Evolutionary conservation across 2,888 invertebrate genomes (phyloP), one percentile per base, ranked within the genome.

Genomic region (Clostera curtula): DNA sequence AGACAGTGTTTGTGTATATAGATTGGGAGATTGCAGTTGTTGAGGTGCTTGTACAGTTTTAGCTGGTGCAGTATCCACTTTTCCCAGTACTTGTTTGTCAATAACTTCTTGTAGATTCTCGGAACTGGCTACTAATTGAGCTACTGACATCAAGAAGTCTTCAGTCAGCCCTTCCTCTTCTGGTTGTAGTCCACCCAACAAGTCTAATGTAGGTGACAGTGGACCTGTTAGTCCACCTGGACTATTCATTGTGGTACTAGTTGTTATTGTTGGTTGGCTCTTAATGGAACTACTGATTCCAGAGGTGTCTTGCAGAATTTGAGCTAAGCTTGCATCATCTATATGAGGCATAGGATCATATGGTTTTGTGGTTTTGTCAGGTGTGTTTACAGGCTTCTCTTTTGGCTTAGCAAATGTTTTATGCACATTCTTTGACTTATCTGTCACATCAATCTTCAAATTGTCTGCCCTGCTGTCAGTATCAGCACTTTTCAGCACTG

Each of bases 101-200:
- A 91, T 89, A 11, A 89, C 90, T 60, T 90, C 90, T 53, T 90
- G 90, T 32, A 91, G 69, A 47, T 90, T 90, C 53, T 88, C 87
- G 24, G 84, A 83, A 37, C 89, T 89, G 31, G 89, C 89, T 5
- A 90, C 90, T 12, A 91, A 71, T 27, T 90, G 88, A 2, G 90
- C 91, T n/a, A 90, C 90, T 67, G 90, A 90, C 75, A 90, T 88
- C 18, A 91, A 62, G 40, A 91, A 84, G 65, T 91, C 91, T 43
- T 90, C 91, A 1, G 90, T 87, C 25, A 91, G 82, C 12, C 87
- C 88, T 59, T 90, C 86, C 40, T 87, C 88, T 48, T 90, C 87
- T n/a, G 88, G 86, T 43, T 87, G 87, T 26, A 88, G 64, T 19
- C 87, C 87, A 40, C 84, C 87, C 15, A 88, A 57, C 38, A 88